A percentile compares a stretch with the other conserved stretches of the same genome.
phyloP scores from a whole-genome alignment of 2,797 vertebrate species.

The Manis pentadactyla region DNA sequence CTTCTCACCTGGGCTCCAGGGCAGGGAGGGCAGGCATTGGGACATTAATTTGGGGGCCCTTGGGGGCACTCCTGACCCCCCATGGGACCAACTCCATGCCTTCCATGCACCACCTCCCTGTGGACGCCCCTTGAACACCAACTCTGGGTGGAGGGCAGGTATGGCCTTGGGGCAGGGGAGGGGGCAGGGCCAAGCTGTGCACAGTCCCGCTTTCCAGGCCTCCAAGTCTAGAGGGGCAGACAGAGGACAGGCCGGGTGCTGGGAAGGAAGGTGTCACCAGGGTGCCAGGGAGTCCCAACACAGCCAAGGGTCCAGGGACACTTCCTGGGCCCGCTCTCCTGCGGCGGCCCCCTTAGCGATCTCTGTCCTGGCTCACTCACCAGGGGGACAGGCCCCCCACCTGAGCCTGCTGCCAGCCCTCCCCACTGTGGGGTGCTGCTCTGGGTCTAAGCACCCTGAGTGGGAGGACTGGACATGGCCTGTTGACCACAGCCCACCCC shows the following conservation, averaged over 20 bases:
- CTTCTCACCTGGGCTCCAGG: not conserved
- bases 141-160: not conserved
- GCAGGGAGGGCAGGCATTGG: rapidly evolving
- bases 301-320: rapidly evolving
- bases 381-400: not conserved
- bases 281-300: not conserved
- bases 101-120: rapidly evolving
- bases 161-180: not conserved
- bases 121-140: not conserved
- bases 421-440: rapidly evolving
- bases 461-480: too few relatives aligned
- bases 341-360: not conserved
- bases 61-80: rapidly evolving
- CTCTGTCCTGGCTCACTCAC: not conserved
- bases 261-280: not conserved
- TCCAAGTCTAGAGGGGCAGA: not conserved
- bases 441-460: rapidly evolving
- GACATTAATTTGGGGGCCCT: not conserved
- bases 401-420: not conserved
- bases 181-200: not conserved
- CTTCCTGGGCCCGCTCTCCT: not conserved
- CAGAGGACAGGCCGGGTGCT: too few relatives aligned
- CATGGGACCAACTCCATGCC: rapidly evolving
- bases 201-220: rapidly evolving
- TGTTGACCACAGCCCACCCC: not conserved